Evolutionary conservation across 2,888 invertebrate species (phyloP).

Genomic region (Yponomeuta malinellus): DNA sequence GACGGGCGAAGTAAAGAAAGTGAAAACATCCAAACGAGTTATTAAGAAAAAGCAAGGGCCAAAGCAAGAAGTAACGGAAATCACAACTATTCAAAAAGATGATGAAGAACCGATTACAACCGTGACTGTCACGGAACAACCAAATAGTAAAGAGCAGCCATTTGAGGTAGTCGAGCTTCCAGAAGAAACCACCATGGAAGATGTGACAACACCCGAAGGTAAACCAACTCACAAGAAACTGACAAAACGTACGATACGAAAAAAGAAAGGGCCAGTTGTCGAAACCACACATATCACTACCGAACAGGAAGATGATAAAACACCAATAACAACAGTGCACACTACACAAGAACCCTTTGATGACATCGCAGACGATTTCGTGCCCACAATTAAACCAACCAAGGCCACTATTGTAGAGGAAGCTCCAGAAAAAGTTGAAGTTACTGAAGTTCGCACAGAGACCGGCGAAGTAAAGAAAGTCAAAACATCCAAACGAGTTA

Average conservation of each 20-base stretch:
- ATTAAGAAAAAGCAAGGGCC: conserved; percentile 23
- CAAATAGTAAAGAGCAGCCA: conserved; percentile 17
- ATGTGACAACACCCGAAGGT: conserved; percentile 19
- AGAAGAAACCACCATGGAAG: conserved; percentile 32
- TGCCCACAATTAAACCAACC: conserved; percentile 19
- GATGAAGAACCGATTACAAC: conserved; percentile 20
- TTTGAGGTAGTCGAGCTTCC: conserved; percentile 29
- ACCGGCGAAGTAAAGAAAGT: conserved; percentile 21
- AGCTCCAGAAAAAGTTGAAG: conserved; percentile 23
- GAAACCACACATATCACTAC: conserved; percentile 59
- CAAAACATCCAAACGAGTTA: conserved; percentile 25
- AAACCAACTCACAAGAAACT: conserved; percentile 16
- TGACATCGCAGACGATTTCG: conserved; percentile 22
- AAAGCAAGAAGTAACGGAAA: conserved; percentile 29
- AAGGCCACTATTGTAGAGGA: conserved; percentile 23
- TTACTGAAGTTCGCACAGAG: conserved; percentile 28
- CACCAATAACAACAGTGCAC: conserved; percentile 47
- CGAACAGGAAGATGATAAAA: conserved; percentile 54
- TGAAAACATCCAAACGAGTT: conserved; percentile 34
- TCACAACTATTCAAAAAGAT: conserved; percentile 29
- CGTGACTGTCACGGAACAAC: conserved; percentile 23
- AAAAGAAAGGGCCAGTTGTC: conserved; percentile 37
- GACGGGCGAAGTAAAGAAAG: conserved; percentile 32
- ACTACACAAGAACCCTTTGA: conserved; percentile 37
- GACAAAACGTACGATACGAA: conserved; percentile 35